Base-by-base conservation (phyloP, 2,797 vertebrate genomes). In the Halcyon chelicuti region DNA sequence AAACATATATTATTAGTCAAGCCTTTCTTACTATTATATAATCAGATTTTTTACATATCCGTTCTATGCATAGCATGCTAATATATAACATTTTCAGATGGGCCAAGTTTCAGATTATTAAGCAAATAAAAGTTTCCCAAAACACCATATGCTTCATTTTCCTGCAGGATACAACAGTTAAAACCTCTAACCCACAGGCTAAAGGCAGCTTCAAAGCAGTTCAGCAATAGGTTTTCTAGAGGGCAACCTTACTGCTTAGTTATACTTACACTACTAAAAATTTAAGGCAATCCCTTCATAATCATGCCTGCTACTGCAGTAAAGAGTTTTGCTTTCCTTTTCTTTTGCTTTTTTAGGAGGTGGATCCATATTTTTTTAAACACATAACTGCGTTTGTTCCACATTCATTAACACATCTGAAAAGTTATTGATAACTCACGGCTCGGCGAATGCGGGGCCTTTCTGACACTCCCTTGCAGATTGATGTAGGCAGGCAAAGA, bases 351-450 rank as follows among this genome's bases (percentile, higher is more conserved):
- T 14, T 96, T 94, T 37, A 72, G 88, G 88, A 81, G 84, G 95
- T 94, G 95, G 93, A 94, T 94, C 57, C 52, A n/a, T 93, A 47
- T 86, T 95, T 96, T 97, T 97, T 97, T 94, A 97, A 98, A 98
- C 96, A 98, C 97, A 66, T 88, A 98, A 97, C 96, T 98, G 97
- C 96, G 98, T 98, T 96, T 98, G 97, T 98, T 98, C 97, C 98
- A 98, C 98, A 98, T 98, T 98, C 97, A 98, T 98, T 98, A 98
- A 98, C 98, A 98, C 98, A 98, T 98, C 98, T 98, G 98, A 98
- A 98, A 98, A 98, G 98, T 98, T 98, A 98, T 98, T 96, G 96
- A 98, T 98, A 98, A 98, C 98, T 98, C 98, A 98, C 98, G 98
- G 98, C 98, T 98, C 97, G 98, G 98, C 98, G 98, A 98, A 98